Evolutionary conservation across 2,797 vertebrate species (phyloP).

Genomic region (Melanotaenia trifasciata): DNA sequence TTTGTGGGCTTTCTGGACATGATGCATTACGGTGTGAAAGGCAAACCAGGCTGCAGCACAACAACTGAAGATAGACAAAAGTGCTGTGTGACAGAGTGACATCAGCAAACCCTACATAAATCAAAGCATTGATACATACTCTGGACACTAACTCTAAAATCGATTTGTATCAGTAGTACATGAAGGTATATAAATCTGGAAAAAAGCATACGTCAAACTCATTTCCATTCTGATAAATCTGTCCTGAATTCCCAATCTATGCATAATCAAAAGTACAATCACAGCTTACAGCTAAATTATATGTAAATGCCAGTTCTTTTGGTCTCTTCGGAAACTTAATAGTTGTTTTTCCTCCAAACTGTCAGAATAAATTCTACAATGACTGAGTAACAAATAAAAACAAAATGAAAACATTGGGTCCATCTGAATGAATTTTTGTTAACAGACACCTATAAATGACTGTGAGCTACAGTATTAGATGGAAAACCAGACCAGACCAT

Average conservation of each 20-base stretch:
- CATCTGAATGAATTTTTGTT: too few species aligned
- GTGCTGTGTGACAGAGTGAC: constrained; percentile 18
- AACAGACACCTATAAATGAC: too few species aligned
- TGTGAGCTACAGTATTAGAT: too few species aligned
- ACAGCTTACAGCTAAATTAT: too few species aligned
- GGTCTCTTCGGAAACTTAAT: too few species aligned
- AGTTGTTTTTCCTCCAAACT: too few species aligned
- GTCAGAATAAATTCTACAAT: too few species aligned
- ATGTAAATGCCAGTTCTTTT: too few species aligned
- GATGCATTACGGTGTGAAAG: constrained; percentile 68
- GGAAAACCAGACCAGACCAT: too few species aligned
- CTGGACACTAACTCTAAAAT: background rate
- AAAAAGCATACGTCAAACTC: background rate
- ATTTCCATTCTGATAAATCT: background rate
- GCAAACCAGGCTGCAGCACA: constrained; percentile 51
- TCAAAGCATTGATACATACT: background rate
- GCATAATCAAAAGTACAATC: too few species aligned
- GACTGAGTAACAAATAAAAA: too few species aligned
- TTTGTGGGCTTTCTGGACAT: constrained; percentile 61
- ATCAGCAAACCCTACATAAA: constrained; percentile 21
- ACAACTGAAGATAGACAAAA: constrained; percentile 59
- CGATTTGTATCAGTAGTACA: background rate
- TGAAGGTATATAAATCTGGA: background rate
- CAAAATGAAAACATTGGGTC: too few species aligned
- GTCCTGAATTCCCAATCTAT: background rate